Conservation (phyloP, 2,888 invertebrate species). For the Crocallis elinguaria region DNA sequence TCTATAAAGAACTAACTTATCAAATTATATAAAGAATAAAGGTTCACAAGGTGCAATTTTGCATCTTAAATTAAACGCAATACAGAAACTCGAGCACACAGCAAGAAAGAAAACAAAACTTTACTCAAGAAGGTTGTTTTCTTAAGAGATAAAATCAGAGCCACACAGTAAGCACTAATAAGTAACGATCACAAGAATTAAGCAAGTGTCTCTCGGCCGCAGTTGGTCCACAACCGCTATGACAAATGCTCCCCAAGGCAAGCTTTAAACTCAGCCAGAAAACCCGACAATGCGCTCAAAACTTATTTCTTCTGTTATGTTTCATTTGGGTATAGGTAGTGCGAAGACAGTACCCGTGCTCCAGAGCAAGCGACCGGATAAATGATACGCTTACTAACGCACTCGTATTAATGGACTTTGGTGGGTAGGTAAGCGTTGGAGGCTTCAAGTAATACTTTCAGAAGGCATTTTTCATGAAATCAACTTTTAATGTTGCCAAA, state of each 20-base stretch:
- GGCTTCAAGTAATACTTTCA: too few species aligned
- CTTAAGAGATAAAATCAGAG: constrained; percentile 13
- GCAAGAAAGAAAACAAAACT: constrained; percentile 12
- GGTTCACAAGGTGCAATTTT: too few species aligned
- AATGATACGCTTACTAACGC: background rate
- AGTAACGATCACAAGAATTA: constrained; percentile 26
- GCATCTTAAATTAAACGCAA: background rate
- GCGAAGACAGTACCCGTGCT: constrained; percentile 8
- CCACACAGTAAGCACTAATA: constrained; percentile 20
- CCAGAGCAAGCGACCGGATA: background rate
- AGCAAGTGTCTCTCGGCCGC: constrained; percentile 25
- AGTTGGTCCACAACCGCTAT: constrained; percentile 40
- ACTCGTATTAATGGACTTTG: background rate
- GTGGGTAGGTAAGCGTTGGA: background rate
- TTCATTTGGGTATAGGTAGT: constrained; percentile 49
- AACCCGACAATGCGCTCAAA: constrained; percentile 52
- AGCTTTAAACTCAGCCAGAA: constrained; percentile 52
- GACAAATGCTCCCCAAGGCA: constrained; percentile 62
- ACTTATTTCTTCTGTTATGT: constrained; percentile 59
- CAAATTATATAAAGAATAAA: too few species aligned
- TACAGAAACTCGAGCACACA: background rate
- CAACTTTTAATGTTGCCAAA: too few species aligned
- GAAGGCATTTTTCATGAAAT: too few species aligned
- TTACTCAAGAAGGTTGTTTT: constrained; percentile 14
- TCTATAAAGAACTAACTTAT: too few species aligned